These are phyloP conservation scores for Macrosiphum euphorbiae DNA, from an alignment of 2,888 invertebrate species.

Conservation along the genomic window DNA sequence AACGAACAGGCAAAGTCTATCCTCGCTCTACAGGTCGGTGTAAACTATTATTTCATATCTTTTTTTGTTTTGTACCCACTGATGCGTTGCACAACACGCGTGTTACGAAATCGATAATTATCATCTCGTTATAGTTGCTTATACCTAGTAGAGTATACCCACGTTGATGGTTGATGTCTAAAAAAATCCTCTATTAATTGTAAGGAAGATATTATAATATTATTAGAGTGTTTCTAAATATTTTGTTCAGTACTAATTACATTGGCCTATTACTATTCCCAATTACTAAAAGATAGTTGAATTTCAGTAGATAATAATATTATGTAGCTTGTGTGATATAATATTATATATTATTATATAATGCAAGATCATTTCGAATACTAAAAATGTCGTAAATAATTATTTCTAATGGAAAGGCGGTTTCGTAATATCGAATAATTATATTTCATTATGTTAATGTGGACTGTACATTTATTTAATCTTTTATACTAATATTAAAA, in stretches of 20 bases:
- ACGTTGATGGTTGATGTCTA: neutral
- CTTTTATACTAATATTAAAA: neutral
- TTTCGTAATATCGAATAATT: neutral
- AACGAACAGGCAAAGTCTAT: slow-evolving; percentile 91
- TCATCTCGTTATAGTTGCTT: neutral
- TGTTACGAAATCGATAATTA: slow-evolving; percentile 43
- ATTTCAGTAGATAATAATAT: neutral
- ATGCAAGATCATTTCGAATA: neutral
- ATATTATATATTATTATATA: neutral
- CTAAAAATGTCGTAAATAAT: slow-evolving; percentile 1
- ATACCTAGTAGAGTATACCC: neutral
- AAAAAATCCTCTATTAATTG: neutral
- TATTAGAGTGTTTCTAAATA: neutral
- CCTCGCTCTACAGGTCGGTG: slow-evolving; percentile 81
- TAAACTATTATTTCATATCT: slow-evolving; percentile 14
- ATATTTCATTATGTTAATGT: neutral
- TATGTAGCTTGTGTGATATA: neutral
- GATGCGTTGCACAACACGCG: neutral
- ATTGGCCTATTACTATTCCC: neutral
- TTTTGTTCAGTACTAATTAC: neutral
- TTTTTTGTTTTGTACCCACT: neutral
- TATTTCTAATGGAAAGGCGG: neutral
- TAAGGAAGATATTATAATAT: slow-evolving; percentile 4
- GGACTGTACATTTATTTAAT: neutral
- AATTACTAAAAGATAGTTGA: neutral